Conservation (phyloP, 35 echinoderm and acorn worm genomes). For the Stichopus chloronotus region DNA sequence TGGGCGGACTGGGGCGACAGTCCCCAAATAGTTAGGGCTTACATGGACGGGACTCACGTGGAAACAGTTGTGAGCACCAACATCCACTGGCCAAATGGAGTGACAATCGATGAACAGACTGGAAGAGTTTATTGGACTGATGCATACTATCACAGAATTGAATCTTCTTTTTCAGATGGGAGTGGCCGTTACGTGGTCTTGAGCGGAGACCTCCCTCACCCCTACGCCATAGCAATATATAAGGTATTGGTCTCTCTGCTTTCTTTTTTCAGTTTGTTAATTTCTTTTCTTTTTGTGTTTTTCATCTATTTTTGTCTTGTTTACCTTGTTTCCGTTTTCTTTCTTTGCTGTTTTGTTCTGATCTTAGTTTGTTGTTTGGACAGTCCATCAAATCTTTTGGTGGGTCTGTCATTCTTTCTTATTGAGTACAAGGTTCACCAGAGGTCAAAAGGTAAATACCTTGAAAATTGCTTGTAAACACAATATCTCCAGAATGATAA, state of each 20-base stretch:
- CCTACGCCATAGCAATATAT: slow-evolving; percentile 86
- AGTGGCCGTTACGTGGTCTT: slow-evolving; percentile 64
- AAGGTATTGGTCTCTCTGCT: slow-evolving; percentile 65
- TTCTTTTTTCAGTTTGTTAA: not conserved
- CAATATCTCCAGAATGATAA: too few species aligned
- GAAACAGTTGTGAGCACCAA: slow-evolving; percentile 30
- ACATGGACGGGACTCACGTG: slow-evolving; percentile 77
- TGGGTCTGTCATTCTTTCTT: too few species aligned
- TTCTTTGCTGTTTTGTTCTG: too few species aligned
- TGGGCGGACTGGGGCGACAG: slow-evolving; percentile 89
- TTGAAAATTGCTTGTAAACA: too few species aligned
- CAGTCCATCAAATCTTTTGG: too few species aligned
- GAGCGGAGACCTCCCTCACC: slow-evolving; percentile 75
- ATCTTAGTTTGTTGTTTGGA: too few species aligned
- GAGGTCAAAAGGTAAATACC: too few species aligned
- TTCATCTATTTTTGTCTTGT: too few species aligned
- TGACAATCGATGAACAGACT: slow-evolving; percentile 82
- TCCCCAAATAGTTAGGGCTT: slow-evolving; percentile 58
- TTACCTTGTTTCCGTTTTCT: too few species aligned
- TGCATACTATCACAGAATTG: slow-evolving; percentile 84
- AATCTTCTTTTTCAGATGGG: slow-evolving; percentile 74
- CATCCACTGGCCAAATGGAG: slow-evolving; percentile 93
- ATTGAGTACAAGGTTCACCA: too few species aligned
- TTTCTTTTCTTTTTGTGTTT: too few species aligned
- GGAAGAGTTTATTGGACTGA: slow-evolving; percentile 86